Percentiles rank a stretch among this genome's conserved stretches.
Conservation (phyloP, 2,888 invertebrate genomes). For the Dasypolia templi region DNA sequence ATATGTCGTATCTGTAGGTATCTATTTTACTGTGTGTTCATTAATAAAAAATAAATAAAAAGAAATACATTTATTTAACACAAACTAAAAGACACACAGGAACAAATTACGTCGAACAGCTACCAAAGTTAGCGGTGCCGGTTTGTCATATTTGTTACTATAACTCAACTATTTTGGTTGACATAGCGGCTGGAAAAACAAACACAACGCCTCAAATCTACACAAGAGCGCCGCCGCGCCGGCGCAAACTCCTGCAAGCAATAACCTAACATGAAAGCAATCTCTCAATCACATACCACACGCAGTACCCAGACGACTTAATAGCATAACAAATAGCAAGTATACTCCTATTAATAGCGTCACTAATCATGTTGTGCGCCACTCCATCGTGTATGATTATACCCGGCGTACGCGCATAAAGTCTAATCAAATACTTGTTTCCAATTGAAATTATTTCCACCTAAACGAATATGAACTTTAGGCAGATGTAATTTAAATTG, state of each 20-base stretch:
- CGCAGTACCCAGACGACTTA: conserved; percentile 43
- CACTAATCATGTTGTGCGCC: conserved; percentile 69
- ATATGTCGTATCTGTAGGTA: no score
- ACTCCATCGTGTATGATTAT: conserved; percentile 67
- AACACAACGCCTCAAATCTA: background rate
- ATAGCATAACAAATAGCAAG: conserved; percentile 52
- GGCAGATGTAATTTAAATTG: accelerated
- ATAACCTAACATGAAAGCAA: conserved; percentile 23
- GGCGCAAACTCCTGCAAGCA: background rate
- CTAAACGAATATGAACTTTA: background rate
- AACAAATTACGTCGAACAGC: background rate
- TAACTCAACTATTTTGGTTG: background rate
- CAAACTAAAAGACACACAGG: no score
- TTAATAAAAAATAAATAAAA: no score
- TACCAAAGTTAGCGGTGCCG: no score
- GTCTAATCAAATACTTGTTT: background rate
- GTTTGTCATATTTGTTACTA: background rate
- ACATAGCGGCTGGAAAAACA: background rate
- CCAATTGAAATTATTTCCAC: background rate
- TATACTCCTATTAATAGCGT: conserved; percentile 68
- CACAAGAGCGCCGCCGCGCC: background rate
- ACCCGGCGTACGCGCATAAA: conserved; percentile 66
- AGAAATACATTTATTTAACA: no score
- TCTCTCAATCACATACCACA: conserved; percentile 27
- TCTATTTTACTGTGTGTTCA: no score